A percentile compares a stretch with the other conserved stretches of the same genome.
Conservation (phyloP, 1,140 invertebrate genomes). For the Adelges cooleyi region DNA sequence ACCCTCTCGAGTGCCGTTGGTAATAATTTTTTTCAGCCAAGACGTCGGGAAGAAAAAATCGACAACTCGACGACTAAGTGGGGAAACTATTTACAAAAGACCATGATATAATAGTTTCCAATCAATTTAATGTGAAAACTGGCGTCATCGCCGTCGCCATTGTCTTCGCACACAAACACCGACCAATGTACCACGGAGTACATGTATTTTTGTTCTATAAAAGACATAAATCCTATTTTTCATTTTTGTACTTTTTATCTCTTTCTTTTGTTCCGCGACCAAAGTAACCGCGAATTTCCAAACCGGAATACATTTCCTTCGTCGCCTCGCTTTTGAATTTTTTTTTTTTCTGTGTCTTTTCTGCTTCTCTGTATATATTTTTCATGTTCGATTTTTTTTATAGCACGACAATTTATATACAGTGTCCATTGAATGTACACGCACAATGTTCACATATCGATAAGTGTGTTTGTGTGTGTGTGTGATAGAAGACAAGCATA, state of each 20-base stretch:
- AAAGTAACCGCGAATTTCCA: constrained; percentile 1
- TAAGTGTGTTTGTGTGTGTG: neutral
- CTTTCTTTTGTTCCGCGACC: neutral
- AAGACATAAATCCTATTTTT: constrained; percentile 1
- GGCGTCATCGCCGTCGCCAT: constrained; percentile 15
- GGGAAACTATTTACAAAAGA: too few species aligned
- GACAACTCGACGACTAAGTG: too few species aligned
- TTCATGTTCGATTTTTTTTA: too few species aligned
- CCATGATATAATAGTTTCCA: neutral
- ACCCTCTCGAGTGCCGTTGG: too few species aligned
- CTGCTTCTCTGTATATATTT: neutral
- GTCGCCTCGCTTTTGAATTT: neutral
- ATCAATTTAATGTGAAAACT: constrained; percentile 14
- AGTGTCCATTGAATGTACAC: neutral
- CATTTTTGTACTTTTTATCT: neutral
- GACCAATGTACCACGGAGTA: neutral
- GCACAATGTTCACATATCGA: neutral
- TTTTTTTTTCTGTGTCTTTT: neutral
- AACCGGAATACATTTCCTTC: constrained; percentile 18
- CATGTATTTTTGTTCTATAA: too few species aligned
- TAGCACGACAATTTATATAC: too few species aligned
- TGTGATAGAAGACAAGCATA: neutral
- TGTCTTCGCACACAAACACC: neutral
- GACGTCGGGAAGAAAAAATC: too few species aligned
- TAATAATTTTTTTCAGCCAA: too few species aligned